Percentiles rank a stretch among this genome's conserved stretches.
Conservation (phyloP, 2,888 invertebrate genomes). For the Heliconius ethilla region DNA sequence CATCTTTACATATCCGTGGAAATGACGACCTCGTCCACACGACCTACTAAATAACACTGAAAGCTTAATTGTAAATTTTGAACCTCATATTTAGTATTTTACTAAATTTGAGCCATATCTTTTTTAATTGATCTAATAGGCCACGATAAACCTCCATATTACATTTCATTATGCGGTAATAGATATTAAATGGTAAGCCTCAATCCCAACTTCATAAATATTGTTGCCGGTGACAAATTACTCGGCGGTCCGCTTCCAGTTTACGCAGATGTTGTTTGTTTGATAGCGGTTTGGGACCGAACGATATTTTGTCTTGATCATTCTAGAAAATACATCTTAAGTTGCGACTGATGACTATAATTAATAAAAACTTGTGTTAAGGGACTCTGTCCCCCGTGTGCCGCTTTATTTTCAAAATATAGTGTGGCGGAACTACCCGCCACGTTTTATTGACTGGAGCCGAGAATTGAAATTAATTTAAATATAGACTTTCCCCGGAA, state of each 20-base stretch:
- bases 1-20: too few relatives aligned
- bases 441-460: not conserved
- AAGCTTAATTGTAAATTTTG: not conserved
- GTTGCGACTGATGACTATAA: not conserved
- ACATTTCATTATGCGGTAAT: not conserved
- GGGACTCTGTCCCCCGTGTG: too few relatives aligned
- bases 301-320: not conserved
- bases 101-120: not conserved
- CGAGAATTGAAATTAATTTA: too few relatives aligned
- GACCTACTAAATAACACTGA: too few relatives aligned
- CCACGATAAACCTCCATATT: not conserved
- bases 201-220: slow-evolving; percentile 9
- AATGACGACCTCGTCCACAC: too few relatives aligned
- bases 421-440: too few relatives aligned
- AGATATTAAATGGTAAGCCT: not conserved
- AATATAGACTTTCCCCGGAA: too few relatives aligned
- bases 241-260: not conserved
- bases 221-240: not conserved
- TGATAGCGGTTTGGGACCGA: not conserved
- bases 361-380: too few relatives aligned
- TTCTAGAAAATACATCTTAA: not conserved
- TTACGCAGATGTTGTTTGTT: slow-evolving; percentile 15
- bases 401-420: not conserved
- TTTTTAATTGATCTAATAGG: not conserved
- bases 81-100: not conserved